Conservation (phyloP, 1,140 invertebrate genomes). For the Drosophila pandora region DNA sequence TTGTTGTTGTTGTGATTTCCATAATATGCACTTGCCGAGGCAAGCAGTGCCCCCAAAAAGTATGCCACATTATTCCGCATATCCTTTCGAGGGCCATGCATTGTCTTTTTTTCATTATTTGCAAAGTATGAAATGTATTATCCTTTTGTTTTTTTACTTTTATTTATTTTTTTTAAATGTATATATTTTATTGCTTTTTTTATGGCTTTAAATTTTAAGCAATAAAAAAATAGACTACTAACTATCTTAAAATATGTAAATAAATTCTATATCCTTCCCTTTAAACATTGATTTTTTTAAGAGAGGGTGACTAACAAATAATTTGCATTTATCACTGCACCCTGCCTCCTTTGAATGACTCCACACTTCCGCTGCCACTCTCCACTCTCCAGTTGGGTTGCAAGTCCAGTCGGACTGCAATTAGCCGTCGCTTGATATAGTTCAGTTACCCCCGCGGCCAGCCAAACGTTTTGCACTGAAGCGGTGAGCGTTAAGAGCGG, state of each 20-base stretch:
- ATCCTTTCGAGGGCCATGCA: conserved; percentile 42
- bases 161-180: not conserved
- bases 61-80: conserved; percentile 55
- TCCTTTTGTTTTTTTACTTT: not conserved
- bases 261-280: too few relatives aligned
- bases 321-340: conserved; percentile 29
- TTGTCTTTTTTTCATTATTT: conserved; percentile 26
- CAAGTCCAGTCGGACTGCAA: conserved; percentile 51
- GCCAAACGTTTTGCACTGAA: conserved; percentile 54
- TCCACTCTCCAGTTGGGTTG: not conserved
- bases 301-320: conserved; percentile 19
- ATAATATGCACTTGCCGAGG: conserved; percentile 21
- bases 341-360: not conserved
- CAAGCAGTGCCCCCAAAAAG: conserved; percentile 44
- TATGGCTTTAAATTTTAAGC: too few relatives aligned
- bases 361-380: not conserved
- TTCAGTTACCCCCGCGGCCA: conserved; percentile 67
- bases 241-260: too few relatives aligned
- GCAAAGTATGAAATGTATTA: not conserved
- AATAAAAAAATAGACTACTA: too few relatives aligned
- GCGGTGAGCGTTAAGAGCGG: conserved; percentile 28
- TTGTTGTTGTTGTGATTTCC: not conserved
- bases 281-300: conserved; percentile 2
- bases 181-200: not conserved
- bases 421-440: conserved; percentile 56